Evolutionary conservation across 2,113 vertebrate genomes (phyloP).

Genomic region (Rhinoderma darwinii): DNA sequence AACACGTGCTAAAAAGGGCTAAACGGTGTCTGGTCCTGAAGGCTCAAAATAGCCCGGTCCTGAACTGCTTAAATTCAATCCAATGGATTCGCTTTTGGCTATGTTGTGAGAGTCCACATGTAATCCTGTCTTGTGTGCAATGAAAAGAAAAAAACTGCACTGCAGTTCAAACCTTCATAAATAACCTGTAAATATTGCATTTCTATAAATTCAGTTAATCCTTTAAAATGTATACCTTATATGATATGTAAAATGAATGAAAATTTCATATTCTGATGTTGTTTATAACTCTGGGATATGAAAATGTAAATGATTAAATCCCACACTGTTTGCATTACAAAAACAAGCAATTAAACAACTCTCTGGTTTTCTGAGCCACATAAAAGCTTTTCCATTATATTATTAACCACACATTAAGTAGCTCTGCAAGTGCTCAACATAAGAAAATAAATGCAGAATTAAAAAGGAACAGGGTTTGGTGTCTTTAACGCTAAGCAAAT

Average conservation of each 20-base stretch:
- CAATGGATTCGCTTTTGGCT: too few relatives aligned
- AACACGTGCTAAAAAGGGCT: too few relatives aligned
- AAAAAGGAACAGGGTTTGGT: conserved; percentile 10
- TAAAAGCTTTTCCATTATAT: conserved; percentile 65
- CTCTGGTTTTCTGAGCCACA: conserved; percentile 60
- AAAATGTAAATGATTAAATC: conserved; percentile 65
- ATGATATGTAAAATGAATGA: conserved; percentile 17
- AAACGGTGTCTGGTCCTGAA: too few relatives aligned
- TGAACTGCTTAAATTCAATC: too few relatives aligned
- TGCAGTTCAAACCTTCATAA: not conserved
- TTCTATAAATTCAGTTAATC: not conserved
- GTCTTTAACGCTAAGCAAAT: conserved; percentile 19
- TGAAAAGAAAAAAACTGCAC: not conserved
- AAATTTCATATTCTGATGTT: conserved; percentile 34
- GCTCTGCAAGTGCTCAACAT: conserved; percentile 55
- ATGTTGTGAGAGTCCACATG: not conserved
- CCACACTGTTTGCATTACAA: conserved; percentile 60
- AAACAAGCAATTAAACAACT: conserved; percentile 65
- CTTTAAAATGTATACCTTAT: not conserved
- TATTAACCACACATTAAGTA: conserved; percentile 62
- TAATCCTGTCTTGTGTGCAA: not conserved
- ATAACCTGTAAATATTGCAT: not conserved
- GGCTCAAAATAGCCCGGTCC: too few relatives aligned
- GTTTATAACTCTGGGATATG: conserved; percentile 59
- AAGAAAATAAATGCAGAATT: conserved; percentile 53